These are phyloP conservation scores for Cataglyphis livida DNA, from an alignment of 2,888 invertebrate genomes.

Conservation along the genomic window DNA sequence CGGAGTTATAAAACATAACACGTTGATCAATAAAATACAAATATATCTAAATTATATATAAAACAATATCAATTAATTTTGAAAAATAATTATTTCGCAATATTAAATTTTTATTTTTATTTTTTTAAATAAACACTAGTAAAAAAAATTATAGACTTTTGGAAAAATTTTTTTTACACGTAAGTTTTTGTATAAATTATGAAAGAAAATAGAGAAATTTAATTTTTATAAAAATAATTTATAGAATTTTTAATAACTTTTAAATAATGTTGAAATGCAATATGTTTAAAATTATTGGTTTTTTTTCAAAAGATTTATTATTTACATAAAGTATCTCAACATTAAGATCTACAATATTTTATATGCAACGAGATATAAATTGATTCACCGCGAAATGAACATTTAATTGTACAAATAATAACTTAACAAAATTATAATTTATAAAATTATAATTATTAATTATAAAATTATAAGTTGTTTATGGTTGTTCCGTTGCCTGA, in stretches of 20 bases:
- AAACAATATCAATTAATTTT: too few species aligned
- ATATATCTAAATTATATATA: too few species aligned
- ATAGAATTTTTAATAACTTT: neutral
- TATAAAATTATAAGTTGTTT: neutral
- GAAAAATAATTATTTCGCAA: too few species aligned
- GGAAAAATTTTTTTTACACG: neutral
- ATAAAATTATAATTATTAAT: neutral
- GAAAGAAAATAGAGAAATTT: neutral
- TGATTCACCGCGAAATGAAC: too few species aligned
- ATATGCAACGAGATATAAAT: too few species aligned
- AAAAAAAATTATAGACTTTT: neutral
- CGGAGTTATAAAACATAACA: too few species aligned
- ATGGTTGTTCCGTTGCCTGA: neutral
- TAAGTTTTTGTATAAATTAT: neutral
- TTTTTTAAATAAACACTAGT: neutral
- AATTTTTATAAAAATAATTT: neutral
- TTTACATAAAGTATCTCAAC: too few species aligned
- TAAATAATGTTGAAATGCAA: neutral
- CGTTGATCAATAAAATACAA: too few species aligned
- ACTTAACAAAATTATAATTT: neutral
- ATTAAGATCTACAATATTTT: too few species aligned
- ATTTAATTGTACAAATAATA: too few species aligned
- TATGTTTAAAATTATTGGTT: too few species aligned
- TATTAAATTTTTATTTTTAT: neutral
- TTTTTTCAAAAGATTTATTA: too few species aligned